phyloP scores from a whole-genome alignment of 2,113 vertebrate species.

The Carassius carassius region DNA sequence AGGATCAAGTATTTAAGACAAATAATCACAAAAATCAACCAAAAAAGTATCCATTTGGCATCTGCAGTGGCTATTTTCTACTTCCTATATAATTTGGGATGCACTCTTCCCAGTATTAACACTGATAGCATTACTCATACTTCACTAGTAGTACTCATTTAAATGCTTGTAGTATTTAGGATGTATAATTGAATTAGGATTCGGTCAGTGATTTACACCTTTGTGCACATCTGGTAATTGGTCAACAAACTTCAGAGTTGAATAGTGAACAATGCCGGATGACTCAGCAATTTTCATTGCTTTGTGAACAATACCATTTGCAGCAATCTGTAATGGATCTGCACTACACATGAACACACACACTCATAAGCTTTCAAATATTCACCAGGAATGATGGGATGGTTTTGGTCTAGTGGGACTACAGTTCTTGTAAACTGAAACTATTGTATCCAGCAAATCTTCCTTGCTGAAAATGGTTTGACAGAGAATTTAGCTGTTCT shows the following conservation, averaged over 20 bases:
- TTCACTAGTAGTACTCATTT: too few species aligned
- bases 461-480: neutral
- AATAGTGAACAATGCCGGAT: neutral
- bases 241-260: neutral
- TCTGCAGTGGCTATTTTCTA: too few species aligned
- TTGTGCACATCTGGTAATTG: neutral
- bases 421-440: neutral
- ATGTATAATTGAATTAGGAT: too few species aligned
- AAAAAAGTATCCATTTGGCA: too few species aligned
- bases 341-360: neutral
- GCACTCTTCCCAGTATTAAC: neutral
- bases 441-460: too few species aligned
- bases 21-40: too few species aligned
- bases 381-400: neutral
- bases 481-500: neutral
- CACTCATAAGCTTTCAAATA: constrained; percentile 5
- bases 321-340: constrained; percentile 15
- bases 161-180: neutral
- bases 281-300: constrained; percentile 7
- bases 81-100: too few species aligned
- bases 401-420: constrained; percentile 21
- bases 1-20: too few species aligned
- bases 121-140: too few species aligned
- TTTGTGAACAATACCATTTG: neutral
- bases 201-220: neutral